Evolutionary conservation across 1,140 invertebrate genomes (phyloP).

Genomic region (Cyclina sinensis): DNA sequence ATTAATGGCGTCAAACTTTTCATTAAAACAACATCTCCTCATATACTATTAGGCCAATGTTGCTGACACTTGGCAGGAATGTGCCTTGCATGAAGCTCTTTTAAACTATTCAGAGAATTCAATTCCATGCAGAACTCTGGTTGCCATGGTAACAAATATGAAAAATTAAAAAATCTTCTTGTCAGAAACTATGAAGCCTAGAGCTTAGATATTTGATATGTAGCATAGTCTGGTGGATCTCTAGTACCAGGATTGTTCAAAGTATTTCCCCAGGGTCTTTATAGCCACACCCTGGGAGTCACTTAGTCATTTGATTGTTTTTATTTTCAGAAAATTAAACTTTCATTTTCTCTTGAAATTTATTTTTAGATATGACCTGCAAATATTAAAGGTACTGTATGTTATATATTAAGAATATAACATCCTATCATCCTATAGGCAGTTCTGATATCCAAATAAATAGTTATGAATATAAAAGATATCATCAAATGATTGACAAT

Average conservation of each 20-base stretch:
- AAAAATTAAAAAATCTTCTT: constrained; percentile 1
- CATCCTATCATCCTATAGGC: constrained; percentile 4
- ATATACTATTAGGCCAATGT: constrained; percentile 13
- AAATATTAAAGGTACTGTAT: constrained; percentile 15
- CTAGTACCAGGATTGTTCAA: constrained; percentile 11
- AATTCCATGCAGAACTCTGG: constrained; percentile 11
- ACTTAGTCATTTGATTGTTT: constrained; percentile 14
- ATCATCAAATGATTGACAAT: constrained; percentile 14
- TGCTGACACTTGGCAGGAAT: constrained; percentile 2
- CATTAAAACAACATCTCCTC: constrained; percentile 12
- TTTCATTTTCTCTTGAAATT: constrained; percentile 15
- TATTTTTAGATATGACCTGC: constrained; percentile 13
- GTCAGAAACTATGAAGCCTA: constrained; percentile 5
- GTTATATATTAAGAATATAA: constrained; percentile 16
- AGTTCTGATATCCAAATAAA: constrained; percentile 14
- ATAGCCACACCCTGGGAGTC: constrained; percentile 8
- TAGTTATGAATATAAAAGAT: constrained; percentile 15
- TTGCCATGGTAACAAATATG: background rate
- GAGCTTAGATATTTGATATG: constrained; percentile 8
- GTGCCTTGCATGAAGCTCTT: background rate
- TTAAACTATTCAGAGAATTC: constrained; percentile 9
- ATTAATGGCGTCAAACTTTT: background rate
- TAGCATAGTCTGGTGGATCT: constrained; percentile 11
- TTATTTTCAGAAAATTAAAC: constrained; percentile 15
- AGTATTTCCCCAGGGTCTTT: constrained; percentile 11